Conservation (phyloP, 2,888 invertebrate species). For the Clostera curtula region DNA sequence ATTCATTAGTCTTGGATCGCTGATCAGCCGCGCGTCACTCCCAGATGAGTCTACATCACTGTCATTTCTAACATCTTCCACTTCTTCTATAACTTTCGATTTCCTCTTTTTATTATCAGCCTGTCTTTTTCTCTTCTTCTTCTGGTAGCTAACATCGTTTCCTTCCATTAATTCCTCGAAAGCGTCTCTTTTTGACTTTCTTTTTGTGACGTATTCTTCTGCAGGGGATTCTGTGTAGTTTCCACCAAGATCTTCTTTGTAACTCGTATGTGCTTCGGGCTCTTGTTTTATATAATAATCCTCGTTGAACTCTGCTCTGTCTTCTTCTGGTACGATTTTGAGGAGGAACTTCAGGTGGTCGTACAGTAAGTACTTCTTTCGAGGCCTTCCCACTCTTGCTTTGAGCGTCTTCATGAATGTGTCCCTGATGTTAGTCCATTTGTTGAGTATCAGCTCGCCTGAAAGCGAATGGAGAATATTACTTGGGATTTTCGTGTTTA, state of each 20-base stretch:
- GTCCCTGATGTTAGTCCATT: slow-evolving; percentile 63
- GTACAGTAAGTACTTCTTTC: slow-evolving; percentile 45
- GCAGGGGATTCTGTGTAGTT: slow-evolving; percentile 7
- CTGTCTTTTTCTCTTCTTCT: slow-evolving; percentile 10
- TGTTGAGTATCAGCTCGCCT: slow-evolving; percentile 51
- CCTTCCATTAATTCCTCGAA: slow-evolving; percentile 5
- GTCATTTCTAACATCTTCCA: slow-evolving; percentile 6
- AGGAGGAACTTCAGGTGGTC: slow-evolving; percentile 49
- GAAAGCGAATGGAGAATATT: slow-evolving; percentile 16
- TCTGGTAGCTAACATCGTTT: slow-evolving; percentile 7
- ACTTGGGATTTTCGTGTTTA: background rate
- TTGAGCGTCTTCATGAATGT: slow-evolving; percentile 55
- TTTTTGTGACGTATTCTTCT: slow-evolving; percentile 17
- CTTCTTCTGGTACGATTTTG: slow-evolving; percentile 31
- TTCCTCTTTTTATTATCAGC: slow-evolving; percentile 6
- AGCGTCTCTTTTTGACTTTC: slow-evolving; percentile 24
- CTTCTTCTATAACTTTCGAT: slow-evolving; percentile 1
- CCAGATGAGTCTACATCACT: slow-evolving; percentile 37
- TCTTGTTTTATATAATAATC: slow-evolving; percentile 27
- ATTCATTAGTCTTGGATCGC: slow-evolving; percentile 58
- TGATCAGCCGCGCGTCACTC: slow-evolving; percentile 33
- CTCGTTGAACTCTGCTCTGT: slow-evolving; percentile 7
- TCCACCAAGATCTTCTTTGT: slow-evolving; percentile 5
- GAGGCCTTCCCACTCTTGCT: slow-evolving; percentile 39
- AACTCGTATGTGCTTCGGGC: slow-evolving; percentile 9